These are phyloP conservation scores for Spinus pinus DNA, from an alignment of 2,797 vertebrate species.

Conservation along the genomic window DNA sequence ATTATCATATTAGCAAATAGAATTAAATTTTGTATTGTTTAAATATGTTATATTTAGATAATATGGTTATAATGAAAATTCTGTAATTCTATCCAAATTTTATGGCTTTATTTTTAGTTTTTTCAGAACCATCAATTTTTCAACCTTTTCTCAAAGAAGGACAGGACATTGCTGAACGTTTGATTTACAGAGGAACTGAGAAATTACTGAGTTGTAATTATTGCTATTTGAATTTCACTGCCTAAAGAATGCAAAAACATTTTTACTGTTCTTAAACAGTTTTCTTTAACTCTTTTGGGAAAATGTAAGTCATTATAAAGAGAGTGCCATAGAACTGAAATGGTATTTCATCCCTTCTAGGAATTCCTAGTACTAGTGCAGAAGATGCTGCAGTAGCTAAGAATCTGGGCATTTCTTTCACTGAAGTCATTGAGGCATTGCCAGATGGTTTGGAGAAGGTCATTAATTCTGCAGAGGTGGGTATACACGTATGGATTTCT, in stretches of 20 bases:
- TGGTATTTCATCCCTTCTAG: slow-evolving; percentile 60
- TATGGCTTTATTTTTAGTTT: neutral
- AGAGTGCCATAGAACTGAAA: neutral
- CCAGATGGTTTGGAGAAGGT: slow-evolving; percentile 82
- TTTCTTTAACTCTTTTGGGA: neutral
- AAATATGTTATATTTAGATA: neutral
- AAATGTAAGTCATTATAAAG: neutral
- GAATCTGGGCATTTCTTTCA: slow-evolving; percentile 81
- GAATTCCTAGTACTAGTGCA: slow-evolving; percentile 83
- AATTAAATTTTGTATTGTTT: neutral
- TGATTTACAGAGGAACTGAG: neutral
- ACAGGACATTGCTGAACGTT: neutral
- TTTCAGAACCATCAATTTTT: neutral
- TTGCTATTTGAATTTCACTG: neutral
- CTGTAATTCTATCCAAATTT: neutral
- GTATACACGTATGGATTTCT: neutral
- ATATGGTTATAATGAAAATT: neutral
- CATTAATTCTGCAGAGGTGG: slow-evolving; percentile 86
- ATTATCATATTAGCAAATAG: neutral
- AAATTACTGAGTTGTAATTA: neutral
- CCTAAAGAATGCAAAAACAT: neutral
- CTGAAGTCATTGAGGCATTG: slow-evolving; percentile 77
- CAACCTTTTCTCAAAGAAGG: neutral
- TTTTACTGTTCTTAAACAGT: neutral
- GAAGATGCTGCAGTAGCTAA: slow-evolving; percentile 82